Evolutionary conservation across 1,140 invertebrate species (phyloP).

Genomic region (Hypothenemus hampei): DNA sequence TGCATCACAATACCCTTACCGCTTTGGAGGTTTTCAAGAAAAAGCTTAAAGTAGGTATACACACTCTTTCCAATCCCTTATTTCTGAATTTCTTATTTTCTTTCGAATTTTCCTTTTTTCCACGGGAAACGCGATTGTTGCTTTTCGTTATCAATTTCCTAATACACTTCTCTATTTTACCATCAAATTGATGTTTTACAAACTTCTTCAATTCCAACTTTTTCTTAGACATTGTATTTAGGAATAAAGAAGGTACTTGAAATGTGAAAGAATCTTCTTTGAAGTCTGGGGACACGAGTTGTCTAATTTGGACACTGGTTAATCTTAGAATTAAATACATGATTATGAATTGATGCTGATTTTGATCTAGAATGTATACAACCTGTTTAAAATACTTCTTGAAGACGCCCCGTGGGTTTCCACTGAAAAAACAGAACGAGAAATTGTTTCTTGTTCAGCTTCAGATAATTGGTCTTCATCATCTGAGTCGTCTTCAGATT

Average conservation of each 20-base stretch:
- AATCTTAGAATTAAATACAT: slow-evolving; percentile 17
- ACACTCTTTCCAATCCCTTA: background rate
- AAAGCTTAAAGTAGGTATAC: slow-evolving; percentile 15
- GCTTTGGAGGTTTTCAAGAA: slow-evolving; percentile 10
- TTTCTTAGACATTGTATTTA: background rate
- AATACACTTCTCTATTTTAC: background rate
- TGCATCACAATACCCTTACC: slow-evolving; percentile 3
- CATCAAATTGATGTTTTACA: background rate
- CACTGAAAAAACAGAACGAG: too few relatives aligned
- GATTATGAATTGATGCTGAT: background rate
- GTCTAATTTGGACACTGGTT: slow-evolving; percentile 24
- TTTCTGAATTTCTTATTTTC: background rate
- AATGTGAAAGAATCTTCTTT: slow-evolving; percentile 5
- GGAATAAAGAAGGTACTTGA: background rate
- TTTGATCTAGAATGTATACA: too few relatives aligned
- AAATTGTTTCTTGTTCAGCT: too few relatives aligned
- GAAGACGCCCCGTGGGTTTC: too few relatives aligned
- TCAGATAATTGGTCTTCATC: too few relatives aligned
- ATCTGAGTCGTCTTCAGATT: too few relatives aligned
- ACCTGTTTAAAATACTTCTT: background rate
- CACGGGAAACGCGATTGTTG: background rate
- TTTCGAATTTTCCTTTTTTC: slow-evolving; percentile 4
- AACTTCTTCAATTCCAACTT: background rate
- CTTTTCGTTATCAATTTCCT: slow-evolving; percentile 1
- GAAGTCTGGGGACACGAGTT: slow-evolving; percentile 28